Evolutionary conservation across 2,888 invertebrate species (phyloP).

Genomic region (Oligia fasciuncula): DNA sequence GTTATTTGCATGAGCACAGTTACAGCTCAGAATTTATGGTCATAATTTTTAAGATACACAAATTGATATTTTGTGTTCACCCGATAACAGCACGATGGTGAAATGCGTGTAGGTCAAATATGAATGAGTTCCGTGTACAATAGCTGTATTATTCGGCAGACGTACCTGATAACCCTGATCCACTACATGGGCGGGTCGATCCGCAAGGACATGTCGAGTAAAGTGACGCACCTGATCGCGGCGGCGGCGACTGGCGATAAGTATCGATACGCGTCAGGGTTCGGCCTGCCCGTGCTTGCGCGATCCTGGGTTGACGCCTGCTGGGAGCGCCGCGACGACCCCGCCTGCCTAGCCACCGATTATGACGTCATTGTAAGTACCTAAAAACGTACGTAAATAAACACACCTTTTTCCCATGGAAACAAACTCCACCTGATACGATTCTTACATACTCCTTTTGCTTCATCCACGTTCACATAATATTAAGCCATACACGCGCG

Average conservation of each 20-base stretch:
- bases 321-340: conserved; percentile 95
- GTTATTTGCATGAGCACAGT: conserved; percentile 15
- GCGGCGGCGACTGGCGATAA: conserved; percentile 97
- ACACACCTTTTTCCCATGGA: background rate
- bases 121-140: conserved; percentile 24
- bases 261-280: conserved; percentile 97
- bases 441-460: conserved; percentile 8
- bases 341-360: conserved; percentile 92
- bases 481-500: background rate
- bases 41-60: conserved; percentile 25
- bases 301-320: conserved; percentile 96
- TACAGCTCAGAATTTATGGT: conserved; percentile 16
- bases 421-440: conserved; percentile 6
- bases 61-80: conserved; percentile 10
- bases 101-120: conserved; percentile 22
- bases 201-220: conserved; percentile 96
- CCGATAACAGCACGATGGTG: conserved; percentile 8
- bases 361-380: conserved; percentile 92
- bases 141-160: conserved; percentile 88
- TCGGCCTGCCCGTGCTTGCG: conserved; percentile 96
- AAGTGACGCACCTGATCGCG: conserved; percentile 98
- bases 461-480: background rate
- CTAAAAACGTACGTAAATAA: conserved; percentile 1
- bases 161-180: conserved; percentile 95
- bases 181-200: conserved; percentile 99